A percentile compares a stretch with the other conserved stretches of the same genome.
Evolutionary conservation across 1,140 invertebrate genomes (phyloP).

Genomic region (Solenopsis fugax): DNA sequence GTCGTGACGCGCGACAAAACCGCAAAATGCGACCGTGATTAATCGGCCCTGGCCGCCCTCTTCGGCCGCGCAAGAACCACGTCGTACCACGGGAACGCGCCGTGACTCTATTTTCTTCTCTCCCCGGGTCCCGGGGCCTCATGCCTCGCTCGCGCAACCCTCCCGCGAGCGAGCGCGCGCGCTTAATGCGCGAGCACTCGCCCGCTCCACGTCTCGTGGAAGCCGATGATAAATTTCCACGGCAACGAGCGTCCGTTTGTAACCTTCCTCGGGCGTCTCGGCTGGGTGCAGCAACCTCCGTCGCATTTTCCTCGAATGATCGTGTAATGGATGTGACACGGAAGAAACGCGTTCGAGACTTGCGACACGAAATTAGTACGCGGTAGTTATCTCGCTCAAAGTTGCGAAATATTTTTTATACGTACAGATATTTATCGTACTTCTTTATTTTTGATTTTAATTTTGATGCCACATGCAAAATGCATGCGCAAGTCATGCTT

Average conservation of each 20-base stretch:
- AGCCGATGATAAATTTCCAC: constrained; percentile 64
- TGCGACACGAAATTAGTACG: neutral
- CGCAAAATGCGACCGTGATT: constrained; percentile 77
- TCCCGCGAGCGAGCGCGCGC: constrained; percentile 38
- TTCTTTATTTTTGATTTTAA: neutral
- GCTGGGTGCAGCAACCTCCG: neutral
- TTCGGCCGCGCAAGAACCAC: constrained; percentile 39
- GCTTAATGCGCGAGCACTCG: constrained; percentile 51
- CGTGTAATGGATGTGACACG: neutral
- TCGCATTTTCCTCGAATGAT: neutral
- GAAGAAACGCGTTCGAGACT: neutral
- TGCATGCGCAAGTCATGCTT: neutral
- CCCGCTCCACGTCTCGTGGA: constrained; percentile 48
- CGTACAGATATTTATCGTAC: neutral
- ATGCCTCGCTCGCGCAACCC: constrained; percentile 4
- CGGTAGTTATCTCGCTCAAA: neutral
- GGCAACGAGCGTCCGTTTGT: constrained; percentile 47
- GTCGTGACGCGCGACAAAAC: constrained; percentile 77
- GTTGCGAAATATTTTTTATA: neutral
- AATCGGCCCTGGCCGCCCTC: constrained; percentile 69
- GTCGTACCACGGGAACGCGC: constrained; percentile 38
- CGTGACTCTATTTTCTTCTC: constrained; percentile 57
- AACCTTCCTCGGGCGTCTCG: neutral
- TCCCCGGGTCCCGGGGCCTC: neutral
- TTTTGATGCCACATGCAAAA: neutral